phyloP scores from a whole-genome alignment of 2,797 vertebrate species.

The Gymnothorax reevesii region DNA sequence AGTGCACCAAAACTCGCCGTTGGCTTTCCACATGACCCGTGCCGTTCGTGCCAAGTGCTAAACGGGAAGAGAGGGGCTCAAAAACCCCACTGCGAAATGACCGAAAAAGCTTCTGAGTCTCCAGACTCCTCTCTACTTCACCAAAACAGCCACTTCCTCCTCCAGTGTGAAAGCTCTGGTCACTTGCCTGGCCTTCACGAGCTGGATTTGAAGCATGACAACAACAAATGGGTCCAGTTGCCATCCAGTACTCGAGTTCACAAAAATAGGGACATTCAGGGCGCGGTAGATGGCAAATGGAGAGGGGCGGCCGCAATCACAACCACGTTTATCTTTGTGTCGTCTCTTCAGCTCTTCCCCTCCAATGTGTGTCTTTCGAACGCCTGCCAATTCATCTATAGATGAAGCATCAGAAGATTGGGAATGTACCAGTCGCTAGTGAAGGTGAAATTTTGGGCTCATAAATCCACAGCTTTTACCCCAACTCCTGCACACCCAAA shows the following conservation, averaged over 20 bases:
- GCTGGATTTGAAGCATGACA: constrained; percentile 28
- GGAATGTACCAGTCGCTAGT: not conserved
- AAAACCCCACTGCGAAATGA: constrained; percentile 26
- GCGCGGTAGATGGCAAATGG: constrained; percentile 36
- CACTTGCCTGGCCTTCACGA: constrained; percentile 37
- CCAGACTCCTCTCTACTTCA: not conserved
- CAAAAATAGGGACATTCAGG: constrained; percentile 28
- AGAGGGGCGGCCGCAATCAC: constrained; percentile 43
- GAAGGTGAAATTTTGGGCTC: not conserved
- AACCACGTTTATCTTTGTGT: constrained; percentile 19
- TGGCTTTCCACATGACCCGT: constrained; percentile 35
- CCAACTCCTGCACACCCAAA: not conserved
- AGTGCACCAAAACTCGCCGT: constrained; percentile 28
- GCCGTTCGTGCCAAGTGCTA: constrained; percentile 13
- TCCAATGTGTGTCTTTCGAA: not conserved
- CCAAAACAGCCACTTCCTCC: constrained; percentile 34
- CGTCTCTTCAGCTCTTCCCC: not conserved
- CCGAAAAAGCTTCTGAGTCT: not conserved
- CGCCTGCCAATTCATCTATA: not conserved
- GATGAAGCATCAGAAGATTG: not conserved
- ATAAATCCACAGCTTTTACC: not conserved
- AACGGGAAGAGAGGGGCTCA: constrained; percentile 9
- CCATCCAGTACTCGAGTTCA: constrained; percentile 39
- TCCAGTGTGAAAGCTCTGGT: not conserved
- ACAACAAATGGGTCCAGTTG: not conserved